Evolutionary conservation across 2,888 invertebrate species (phyloP).

Genomic region (Drosophila pullipes): DNA sequence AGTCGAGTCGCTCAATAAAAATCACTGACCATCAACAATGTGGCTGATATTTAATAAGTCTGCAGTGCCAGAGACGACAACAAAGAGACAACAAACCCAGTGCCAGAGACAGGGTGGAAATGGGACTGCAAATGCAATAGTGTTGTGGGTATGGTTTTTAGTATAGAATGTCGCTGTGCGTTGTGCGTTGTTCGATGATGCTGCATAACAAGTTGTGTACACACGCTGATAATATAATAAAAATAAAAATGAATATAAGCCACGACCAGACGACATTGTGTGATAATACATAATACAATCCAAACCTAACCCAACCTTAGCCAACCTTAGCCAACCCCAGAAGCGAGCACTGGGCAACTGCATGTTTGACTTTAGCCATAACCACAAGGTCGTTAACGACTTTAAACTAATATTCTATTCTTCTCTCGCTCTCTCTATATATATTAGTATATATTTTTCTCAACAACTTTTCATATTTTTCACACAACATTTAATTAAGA

Average conservation of each 20-base stretch:
- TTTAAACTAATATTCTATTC: conserved; percentile 6
- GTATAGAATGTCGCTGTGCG: background rate
- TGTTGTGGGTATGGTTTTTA: background rate
- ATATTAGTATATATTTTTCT: background rate
- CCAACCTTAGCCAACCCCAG: background rate
- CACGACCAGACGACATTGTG: conserved; percentile 37
- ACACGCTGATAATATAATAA: conserved; percentile 73
- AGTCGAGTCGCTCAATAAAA: conserved; percentile 67
- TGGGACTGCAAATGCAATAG: background rate
- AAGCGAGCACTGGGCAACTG: background rate
- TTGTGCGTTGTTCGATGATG: background rate
- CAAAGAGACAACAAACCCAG: conserved; percentile 34
- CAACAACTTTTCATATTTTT: conserved; percentile 29
- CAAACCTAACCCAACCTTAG: background rate
- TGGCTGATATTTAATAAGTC: conserved; percentile 78
- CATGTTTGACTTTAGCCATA: conserved; percentile 36
- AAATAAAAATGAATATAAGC: conserved; percentile 51
- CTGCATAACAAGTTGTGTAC: conserved; percentile 35
- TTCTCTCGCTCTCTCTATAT: background rate
- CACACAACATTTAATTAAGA: conserved; percentile 68
- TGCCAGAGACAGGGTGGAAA: conserved; percentile 32
- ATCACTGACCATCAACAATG: conserved; percentile 80
- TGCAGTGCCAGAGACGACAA: conserved; percentile 29
- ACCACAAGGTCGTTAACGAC: conserved; percentile 45
- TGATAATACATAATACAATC: background rate